A percentile compares a stretch with the other conserved stretches of the same genome.
These are phyloP conservation scores for Chanos chanos DNA, from an alignment of 2,797 vertebrate species.

Conservation along the genomic window DNA sequence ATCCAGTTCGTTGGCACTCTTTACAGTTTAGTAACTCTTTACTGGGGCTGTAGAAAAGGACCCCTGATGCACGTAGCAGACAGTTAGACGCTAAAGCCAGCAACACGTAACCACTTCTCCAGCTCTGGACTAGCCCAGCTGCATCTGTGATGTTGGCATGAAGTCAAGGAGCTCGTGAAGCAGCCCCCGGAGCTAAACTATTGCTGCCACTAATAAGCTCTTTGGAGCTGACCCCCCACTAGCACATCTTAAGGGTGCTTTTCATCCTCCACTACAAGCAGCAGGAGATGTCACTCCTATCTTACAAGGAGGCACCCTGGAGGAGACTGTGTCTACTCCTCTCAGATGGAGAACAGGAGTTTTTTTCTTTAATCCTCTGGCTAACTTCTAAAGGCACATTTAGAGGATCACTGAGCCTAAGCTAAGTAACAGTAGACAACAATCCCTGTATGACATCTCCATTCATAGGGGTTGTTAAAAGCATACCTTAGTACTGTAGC, in stretches of 20 bases:
- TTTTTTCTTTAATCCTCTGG: neutral
- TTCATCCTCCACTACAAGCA: slow-evolving; percentile 7
- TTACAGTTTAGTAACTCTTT: neutral
- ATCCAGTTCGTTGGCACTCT: neutral
- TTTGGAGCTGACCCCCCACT: slow-evolving; percentile 11
- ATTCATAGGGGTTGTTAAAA: slow-evolving; percentile 3
- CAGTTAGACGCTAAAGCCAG: slow-evolving; percentile 29
- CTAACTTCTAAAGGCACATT: neutral
- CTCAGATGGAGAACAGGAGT: neutral
- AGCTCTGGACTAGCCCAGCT: slow-evolving; percentile 13
- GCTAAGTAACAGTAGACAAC: slow-evolving; percentile 9
- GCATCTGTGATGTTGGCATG: slow-evolving; percentile 34
- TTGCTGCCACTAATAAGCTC: slow-evolving; percentile 31
- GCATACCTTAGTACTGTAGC: neutral
- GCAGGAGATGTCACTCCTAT: neutral
- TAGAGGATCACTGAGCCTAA: slow-evolving; percentile 1
- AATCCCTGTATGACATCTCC: slow-evolving; percentile 7
- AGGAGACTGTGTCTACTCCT: neutral
- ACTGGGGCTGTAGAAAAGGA: slow-evolving; percentile 1
- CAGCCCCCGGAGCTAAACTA: slow-evolving; percentile 18
- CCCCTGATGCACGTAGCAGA: slow-evolving; percentile 17
- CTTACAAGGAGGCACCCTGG: neutral
- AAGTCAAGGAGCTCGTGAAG: slow-evolving; percentile 24
- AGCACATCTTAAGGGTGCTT: slow-evolving; percentile 4
- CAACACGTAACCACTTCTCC: slow-evolving; percentile 20